A percentile compares a stretch with the other conserved stretches of the same genome.
Conservation (phyloP, 2,888 invertebrate species). For the Helleia helle region DNA sequence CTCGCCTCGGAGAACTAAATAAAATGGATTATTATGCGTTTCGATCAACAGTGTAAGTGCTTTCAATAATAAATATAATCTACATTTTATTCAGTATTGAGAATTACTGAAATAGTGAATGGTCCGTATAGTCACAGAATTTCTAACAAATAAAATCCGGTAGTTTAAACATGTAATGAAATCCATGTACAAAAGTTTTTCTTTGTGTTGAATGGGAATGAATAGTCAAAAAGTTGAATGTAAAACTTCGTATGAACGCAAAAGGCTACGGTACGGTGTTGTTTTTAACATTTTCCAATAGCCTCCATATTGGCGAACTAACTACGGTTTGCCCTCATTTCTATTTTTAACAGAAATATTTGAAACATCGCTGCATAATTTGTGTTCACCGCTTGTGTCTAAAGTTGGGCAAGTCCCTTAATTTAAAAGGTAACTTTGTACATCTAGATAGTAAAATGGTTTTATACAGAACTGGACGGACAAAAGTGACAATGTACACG, state of each 20-base stretch:
- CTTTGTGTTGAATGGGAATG: conserved; percentile 5
- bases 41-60: too few species aligned
- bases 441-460: background rate
- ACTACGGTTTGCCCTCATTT: background rate
- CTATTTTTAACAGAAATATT: background rate
- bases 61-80: too few species aligned
- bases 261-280: background rate
- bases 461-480: background rate
- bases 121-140: too few species aligned
- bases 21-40: too few species aligned
- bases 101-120: too few species aligned
- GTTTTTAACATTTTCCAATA: conserved; percentile 7
- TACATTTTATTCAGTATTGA: too few species aligned
- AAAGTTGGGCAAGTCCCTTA: conserved; percentile 3
- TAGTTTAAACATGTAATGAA: conserved; percentile 4
- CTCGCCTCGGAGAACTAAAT: too few species aligned
- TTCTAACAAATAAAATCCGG: conserved; percentile 1
- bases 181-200: conserved; percentile 5
- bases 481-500: background rate
- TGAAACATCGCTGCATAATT: background rate
- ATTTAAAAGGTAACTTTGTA: conserved; percentile 4
- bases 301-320: background rate
- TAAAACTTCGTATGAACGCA: conserved; percentile 4
- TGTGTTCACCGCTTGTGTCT: too few species aligned
- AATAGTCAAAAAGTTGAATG: conserved; percentile 5